Evolutionary conservation across 2,888 invertebrate genomes (phyloP).

Genomic region (Drosophila anceps): DNA sequence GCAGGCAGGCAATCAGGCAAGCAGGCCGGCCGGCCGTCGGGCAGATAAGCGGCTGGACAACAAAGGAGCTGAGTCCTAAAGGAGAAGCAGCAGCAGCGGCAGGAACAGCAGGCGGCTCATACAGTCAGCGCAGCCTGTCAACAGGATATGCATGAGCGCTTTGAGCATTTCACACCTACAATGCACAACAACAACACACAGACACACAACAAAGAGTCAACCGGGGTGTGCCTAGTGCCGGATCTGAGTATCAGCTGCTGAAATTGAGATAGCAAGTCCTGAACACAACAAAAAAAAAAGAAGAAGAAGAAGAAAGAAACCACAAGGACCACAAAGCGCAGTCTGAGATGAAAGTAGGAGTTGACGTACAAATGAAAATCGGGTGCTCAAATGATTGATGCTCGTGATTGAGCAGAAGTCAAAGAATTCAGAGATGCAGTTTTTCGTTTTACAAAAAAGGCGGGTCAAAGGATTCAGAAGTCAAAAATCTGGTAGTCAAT

Average conservation of each 20-base stretch:
- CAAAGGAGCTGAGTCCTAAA: slow-evolving; percentile 66
- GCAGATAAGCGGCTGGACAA: slow-evolving; percentile 61
- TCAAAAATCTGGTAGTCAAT: slow-evolving; percentile 54
- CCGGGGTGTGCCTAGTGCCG: slow-evolving; percentile 31
- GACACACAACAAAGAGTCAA: slow-evolving; percentile 44
- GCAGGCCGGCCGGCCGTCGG: slow-evolving; percentile 6
- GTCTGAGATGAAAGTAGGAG: slow-evolving; percentile 63
- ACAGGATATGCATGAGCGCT: slow-evolving; percentile 83
- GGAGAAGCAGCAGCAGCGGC: slow-evolving; percentile 50
- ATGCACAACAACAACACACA: slow-evolving; percentile 33
- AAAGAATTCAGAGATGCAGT: slow-evolving; percentile 59
- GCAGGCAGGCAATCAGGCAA: slow-evolving; percentile 3
- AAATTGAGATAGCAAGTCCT: slow-evolving; percentile 59
- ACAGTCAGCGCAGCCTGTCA: slow-evolving; percentile 65
- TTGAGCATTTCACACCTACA: slow-evolving; percentile 83
- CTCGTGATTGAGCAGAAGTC: slow-evolving; percentile 74
- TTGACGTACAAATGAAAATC: slow-evolving; percentile 71
- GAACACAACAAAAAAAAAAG: slow-evolving; percentile 12
- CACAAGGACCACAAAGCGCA: slow-evolving; percentile 62
- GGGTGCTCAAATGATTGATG: slow-evolving; percentile 64
- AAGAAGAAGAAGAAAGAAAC: slow-evolving; percentile 33
- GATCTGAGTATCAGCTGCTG: slow-evolving; percentile 74
- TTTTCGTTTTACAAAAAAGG: slow-evolving; percentile 55
- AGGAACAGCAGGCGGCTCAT: slow-evolving; percentile 52
- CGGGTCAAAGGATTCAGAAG: slow-evolving; percentile 47